Conservation (phyloP, 2,113 vertebrate genomes). For the Romanogobio albipinnatus region DNA sequence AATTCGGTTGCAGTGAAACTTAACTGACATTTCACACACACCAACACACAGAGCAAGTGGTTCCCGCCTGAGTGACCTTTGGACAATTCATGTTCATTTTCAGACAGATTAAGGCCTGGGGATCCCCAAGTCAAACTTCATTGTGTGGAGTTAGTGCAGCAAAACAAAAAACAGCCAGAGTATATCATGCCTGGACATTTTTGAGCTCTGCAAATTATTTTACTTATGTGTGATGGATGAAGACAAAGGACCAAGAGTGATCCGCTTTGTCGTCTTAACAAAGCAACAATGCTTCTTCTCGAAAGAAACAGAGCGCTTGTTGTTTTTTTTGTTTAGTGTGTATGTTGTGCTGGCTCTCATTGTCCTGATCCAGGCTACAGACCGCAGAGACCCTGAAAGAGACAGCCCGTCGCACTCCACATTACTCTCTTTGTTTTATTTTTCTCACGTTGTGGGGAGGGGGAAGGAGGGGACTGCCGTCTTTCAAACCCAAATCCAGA, state of each 20-base stretch:
- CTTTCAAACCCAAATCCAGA: slow-evolving; percentile 35
- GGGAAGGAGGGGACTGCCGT: slow-evolving; percentile 13
- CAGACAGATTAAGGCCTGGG: not conserved
- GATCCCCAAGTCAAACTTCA: not conserved
- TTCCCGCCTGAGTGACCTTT: slow-evolving; percentile 15
- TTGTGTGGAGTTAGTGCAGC: not conserved
- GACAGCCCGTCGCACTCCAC: slow-evolving; percentile 29
- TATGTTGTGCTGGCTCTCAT: slow-evolving; percentile 41
- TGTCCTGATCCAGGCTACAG: slow-evolving; percentile 37
- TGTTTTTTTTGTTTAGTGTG: slow-evolving; percentile 39
- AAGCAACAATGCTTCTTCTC: slow-evolving; percentile 47
- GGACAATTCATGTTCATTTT: slow-evolving; percentile 14
- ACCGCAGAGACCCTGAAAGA: slow-evolving; percentile 43
- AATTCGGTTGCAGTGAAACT: not conserved
- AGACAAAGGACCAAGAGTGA: slow-evolving; percentile 3
- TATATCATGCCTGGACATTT: not conserved
- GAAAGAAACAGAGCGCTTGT: slow-evolving; percentile 51
- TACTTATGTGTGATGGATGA: not conserved
- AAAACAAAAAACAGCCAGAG: not conserved
- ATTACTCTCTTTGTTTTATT: slow-evolving; percentile 49
- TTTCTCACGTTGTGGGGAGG: slow-evolving; percentile 47
- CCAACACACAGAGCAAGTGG: not conserved
- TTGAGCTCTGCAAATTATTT: not conserved
- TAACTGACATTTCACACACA: slow-evolving; percentile 26
- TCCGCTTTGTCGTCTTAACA: slow-evolving; percentile 20